Base-by-base conservation (phyloP, 2,888 invertebrate genomes). In the Epistrophella euchroma region DNA sequence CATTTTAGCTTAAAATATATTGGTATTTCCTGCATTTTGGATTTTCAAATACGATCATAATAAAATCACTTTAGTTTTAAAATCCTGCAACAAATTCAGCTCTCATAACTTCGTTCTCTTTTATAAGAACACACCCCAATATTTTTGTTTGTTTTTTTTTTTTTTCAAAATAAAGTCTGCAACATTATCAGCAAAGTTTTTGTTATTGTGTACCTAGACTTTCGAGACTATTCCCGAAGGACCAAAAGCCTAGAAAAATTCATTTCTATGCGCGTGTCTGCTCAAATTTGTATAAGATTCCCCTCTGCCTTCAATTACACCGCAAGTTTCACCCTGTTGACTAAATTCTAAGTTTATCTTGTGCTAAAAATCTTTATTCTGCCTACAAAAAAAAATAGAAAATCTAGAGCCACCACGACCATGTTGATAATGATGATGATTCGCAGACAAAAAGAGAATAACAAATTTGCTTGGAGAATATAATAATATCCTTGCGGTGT, bases 161-260 rank as follows among this genome's bases (percentile, higher is more conserved):
- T 35, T 66, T 32, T 19, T 32, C 19, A 35, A 66, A 66, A 66
- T 50, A 37, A 68, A 68, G 37, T 68, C 52, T 68, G 68, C 68
- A 68, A 68, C 37, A 32, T 52, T 68, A 68, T 52, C 68, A 52
- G 22, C n/a, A 52, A 37, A 32, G 5, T n/a, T 15, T 68, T 52
- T 68, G 17, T 68, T 19, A 58, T 84, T 73, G 64, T 66, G 66
- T 66, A 66, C 78, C 58, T 71, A 75, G 79, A 79, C 84, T 60
- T 22, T 74, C 70, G 45, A 83, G 78, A 83, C 64, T 62, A 50
- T 80, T 85, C 85, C 72, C 76, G 47, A 76, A 80, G 76, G 76
- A 80, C 76, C 19, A 45, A n/a, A 55, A 19, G 32, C 56, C 40
- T 40, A 13, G n/a, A 25, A 58, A 58, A 58, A 52, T 28, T 32